These are phyloP conservation scores for Limnephilus lunatus DNA, from an alignment of 2,888 invertebrate species.

Conservation along the genomic window DNA sequence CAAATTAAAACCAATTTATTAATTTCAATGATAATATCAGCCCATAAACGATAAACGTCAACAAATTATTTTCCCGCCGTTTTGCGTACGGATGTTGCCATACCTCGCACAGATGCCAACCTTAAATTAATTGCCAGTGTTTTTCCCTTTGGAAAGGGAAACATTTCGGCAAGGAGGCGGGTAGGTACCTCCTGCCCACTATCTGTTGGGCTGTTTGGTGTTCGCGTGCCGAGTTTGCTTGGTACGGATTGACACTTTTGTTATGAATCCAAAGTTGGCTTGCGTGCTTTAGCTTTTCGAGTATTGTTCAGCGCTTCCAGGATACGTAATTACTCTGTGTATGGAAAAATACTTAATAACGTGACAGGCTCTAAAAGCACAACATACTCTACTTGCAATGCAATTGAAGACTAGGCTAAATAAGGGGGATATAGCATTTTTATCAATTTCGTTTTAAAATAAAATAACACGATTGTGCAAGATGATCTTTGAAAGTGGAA, in stretches of 20 bases:
- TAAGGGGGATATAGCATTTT: neutral
- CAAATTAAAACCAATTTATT: neutral
- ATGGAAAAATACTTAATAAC: conserved; percentile 44
- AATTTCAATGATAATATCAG: neutral
- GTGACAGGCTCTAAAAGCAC: conserved; percentile 44
- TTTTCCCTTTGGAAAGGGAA: conserved; percentile 27
- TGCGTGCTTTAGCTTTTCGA: conserved; percentile 59
- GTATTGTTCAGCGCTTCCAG: conserved; percentile 53
- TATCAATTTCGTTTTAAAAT: neutral
- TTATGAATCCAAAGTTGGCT: conserved; percentile 57
- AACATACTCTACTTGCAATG: conserved; percentile 31
- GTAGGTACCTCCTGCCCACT: neutral
- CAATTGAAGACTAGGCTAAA: conserved; percentile 6
- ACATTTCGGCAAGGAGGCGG: conserved; percentile 15
- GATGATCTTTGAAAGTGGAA: neutral
- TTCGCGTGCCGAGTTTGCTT: conserved; percentile 62
- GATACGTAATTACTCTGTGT: conserved; percentile 55
- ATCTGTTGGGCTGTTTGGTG: neutral
- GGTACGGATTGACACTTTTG: conserved; percentile 67
- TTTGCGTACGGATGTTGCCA: conserved; percentile 29
- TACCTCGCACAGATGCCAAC: conserved; percentile 35
- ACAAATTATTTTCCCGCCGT: conserved; percentile 26
- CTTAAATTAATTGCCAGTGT: conserved; percentile 22
- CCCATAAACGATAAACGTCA: conserved; percentile 14
- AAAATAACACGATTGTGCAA: neutral